Evolutionary conservation across 2,888 invertebrate species (phyloP).

Genomic region (Neoitamus cyanurus): DNA sequence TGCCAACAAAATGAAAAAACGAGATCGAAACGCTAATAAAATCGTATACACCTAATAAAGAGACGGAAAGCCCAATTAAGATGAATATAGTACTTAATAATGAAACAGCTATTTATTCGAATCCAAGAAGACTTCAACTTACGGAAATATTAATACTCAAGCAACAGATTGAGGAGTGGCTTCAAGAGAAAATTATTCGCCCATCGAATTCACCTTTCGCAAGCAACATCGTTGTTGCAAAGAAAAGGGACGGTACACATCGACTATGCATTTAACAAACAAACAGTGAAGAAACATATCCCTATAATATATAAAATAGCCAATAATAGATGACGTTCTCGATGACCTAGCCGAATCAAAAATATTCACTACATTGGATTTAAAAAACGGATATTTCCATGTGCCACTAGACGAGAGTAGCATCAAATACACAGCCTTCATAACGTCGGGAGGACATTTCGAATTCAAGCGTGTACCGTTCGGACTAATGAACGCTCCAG

Average conservation of each 20-base stretch:
- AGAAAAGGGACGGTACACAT: neutral
- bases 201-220: neutral
- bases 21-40: too few species aligned
- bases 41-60: neutral
- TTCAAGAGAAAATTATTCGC: neutral
- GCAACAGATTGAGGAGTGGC: neutral
- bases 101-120: neutral
- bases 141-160: neutral
- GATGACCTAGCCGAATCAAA: neutral
- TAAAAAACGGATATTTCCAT: too few species aligned
- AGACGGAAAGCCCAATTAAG: neutral
- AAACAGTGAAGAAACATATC: neutral
- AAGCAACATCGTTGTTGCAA: neutral
- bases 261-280: neutral
- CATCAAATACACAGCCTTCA: too few species aligned
- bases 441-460: too few species aligned
- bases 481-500: neutral
- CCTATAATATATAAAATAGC: too few species aligned
- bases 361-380: neutral
- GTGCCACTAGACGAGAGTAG: too few species aligned
- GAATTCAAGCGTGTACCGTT: too few species aligned
- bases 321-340: neutral
- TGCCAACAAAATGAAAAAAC: neutral
- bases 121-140: neutral
- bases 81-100: neutral